phyloP scores from a whole-genome alignment of 2,888 invertebrate genomes.

The Mycogona germanica region DNA sequence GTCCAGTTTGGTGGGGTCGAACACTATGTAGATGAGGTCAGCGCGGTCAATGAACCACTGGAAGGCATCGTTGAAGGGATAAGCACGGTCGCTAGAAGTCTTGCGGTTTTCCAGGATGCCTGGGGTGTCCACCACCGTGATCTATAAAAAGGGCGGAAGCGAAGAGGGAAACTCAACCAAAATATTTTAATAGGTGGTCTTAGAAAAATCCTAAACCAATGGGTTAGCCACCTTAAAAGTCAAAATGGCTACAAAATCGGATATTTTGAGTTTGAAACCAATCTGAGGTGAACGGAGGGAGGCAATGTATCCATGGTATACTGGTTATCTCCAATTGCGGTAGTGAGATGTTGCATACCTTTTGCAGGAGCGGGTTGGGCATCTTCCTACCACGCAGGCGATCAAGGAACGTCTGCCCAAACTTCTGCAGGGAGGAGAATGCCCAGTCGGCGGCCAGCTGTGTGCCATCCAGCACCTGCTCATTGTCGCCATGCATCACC shows the following conservation, averaged over 20 bases:
- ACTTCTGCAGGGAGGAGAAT: constrained; percentile 85
- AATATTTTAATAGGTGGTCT: no score
- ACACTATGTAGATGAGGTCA: constrained; percentile 87
- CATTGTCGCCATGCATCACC: constrained; percentile 73
- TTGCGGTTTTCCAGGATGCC: constrained; percentile 81
- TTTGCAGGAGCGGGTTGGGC: constrained; percentile 71
- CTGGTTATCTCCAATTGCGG: no score
- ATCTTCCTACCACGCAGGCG: constrained; percentile 67
- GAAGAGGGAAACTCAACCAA: not conserved
- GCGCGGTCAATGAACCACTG: constrained; percentile 96
- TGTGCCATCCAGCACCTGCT: constrained; percentile 77
- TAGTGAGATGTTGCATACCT: no score
- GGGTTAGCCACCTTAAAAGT: no score
- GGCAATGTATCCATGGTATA: no score
- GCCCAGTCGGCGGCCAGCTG: constrained; percentile 92
- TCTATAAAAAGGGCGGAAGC: constrained; percentile 41
- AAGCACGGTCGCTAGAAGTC: constrained; percentile 70
- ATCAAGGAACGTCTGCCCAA: constrained; percentile 80
- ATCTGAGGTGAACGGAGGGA: no score
- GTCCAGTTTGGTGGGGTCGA: constrained; percentile 90
- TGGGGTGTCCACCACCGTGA: constrained; percentile 91
- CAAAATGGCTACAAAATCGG: no score
- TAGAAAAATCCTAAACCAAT: no score
- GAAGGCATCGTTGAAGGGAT: constrained; percentile 91
- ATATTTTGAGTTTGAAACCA: no score